Percentiles rank a stretch among this genome's conserved stretches.
Conservation (phyloP, 2,888 invertebrate genomes). For the Parnassius orleans region DNA sequence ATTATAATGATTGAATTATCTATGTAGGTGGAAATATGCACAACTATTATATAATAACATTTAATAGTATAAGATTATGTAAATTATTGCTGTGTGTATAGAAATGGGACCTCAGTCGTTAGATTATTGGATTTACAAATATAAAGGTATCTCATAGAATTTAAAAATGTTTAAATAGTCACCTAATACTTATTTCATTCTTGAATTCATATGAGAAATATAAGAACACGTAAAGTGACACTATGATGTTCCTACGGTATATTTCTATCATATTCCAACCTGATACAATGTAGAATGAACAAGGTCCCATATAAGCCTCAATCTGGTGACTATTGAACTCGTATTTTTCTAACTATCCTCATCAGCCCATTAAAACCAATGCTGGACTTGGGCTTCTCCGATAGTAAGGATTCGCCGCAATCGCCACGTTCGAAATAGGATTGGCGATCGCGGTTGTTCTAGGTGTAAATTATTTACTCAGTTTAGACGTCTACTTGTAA, state of each 20-base stretch:
- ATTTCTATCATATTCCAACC: no score
- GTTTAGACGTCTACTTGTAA: constrained; percentile 4
- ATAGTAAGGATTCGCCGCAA: no score
- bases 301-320: not conserved
- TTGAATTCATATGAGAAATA: no score
- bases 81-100: constrained; percentile 15
- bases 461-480: constrained; percentile 18
- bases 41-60: constrained; percentile 7
- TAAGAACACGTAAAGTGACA: no score
- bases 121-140: constrained; percentile 1
- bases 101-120: constrained; percentile 1
- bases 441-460: not conserved
- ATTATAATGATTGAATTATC: constrained; percentile 4
- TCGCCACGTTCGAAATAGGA: no score
- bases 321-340: not conserved
- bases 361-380: no score
- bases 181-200: not conserved
- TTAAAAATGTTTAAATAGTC: not conserved
- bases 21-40: constrained; percentile 8
- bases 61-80: constrained; percentile 1
- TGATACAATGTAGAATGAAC: no score
- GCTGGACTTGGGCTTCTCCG: no score
- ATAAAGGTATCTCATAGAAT: not conserved
- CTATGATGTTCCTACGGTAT: no score
- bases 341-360: constrained; percentile 8